Conservation (phyloP, 2,113 vertebrate species). For the Oreotrochilus melanogaster region DNA sequence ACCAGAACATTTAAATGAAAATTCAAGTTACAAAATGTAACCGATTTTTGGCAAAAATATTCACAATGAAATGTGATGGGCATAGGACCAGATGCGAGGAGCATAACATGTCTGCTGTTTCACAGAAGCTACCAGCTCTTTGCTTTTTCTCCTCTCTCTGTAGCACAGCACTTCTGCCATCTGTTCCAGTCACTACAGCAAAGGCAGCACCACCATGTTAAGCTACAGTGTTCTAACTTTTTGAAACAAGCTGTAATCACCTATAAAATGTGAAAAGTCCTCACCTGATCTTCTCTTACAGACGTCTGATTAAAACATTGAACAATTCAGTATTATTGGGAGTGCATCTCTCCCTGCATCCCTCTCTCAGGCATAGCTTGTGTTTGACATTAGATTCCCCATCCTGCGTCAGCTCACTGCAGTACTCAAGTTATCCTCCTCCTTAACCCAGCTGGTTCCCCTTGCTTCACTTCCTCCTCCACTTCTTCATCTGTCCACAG, state of each 20-base stretch:
- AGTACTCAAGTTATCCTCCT: not conserved
- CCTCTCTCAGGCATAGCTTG: not conserved
- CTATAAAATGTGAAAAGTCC: not conserved
- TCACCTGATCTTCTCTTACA: not conserved
- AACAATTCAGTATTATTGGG: not conserved
- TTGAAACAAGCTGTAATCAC: not conserved
- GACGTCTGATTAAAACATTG: not conserved
- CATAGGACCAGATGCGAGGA: conserved; percentile 5
- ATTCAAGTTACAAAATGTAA: not conserved
- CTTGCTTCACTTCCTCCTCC: not conserved
- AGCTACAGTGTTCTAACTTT: not conserved
- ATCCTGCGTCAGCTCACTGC: not conserved
- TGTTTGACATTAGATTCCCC: not conserved
- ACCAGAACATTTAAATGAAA: not conserved
- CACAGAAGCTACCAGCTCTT: conserved; percentile 12
- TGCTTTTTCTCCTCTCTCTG: not conserved
- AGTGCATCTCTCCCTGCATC: not conserved
- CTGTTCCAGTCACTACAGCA: conserved; percentile 2
- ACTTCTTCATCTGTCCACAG: not conserved
- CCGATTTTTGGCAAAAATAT: not conserved
- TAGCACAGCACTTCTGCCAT: not conserved
- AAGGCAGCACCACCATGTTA: not conserved
- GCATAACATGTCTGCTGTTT: not conserved
- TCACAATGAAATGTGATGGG: not conserved
- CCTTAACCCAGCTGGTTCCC: not conserved